Evolutionary conservation across 1,140 invertebrate species (phyloP).

Genomic region (Drosophila navojoa): DNA sequence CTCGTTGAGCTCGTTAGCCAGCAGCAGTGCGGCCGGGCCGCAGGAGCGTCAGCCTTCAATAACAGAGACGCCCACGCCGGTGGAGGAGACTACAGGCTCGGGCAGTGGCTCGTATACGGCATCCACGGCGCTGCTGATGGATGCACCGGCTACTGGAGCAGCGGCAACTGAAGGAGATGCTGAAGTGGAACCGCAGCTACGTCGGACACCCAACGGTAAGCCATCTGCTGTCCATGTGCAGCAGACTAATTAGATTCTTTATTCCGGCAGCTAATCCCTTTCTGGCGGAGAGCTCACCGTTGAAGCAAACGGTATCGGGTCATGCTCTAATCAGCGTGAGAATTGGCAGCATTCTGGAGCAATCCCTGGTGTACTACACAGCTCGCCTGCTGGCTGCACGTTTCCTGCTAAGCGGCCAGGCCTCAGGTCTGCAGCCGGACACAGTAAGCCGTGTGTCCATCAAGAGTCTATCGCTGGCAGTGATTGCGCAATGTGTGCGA

Average conservation of each 20-base stretch:
- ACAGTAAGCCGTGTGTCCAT: slow-evolving; percentile 90
- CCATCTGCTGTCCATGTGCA: slow-evolving; percentile 4
- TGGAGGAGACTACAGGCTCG: slow-evolving; percentile 59
- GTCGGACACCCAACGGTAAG: slow-evolving; percentile 70
- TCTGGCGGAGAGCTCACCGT: slow-evolving; percentile 61
- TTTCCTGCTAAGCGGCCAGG: slow-evolving; percentile 88
- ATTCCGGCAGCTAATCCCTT: slow-evolving; percentile 72
- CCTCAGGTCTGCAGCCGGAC: slow-evolving; percentile 87
- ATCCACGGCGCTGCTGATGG: slow-evolving; percentile 71
- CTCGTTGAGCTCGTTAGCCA: slow-evolving; percentile 72
- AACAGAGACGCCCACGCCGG: slow-evolving; percentile 61
- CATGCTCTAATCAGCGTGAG: slow-evolving; percentile 63
- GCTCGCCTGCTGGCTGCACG: slow-evolving; percentile 71
- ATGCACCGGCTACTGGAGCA: slow-evolving; percentile 39
- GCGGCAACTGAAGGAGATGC: slow-evolving; percentile 3
- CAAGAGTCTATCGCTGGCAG: slow-evolving; percentile 90
- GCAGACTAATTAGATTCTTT: slow-evolving; percentile 59
- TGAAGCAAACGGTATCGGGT: slow-evolving; percentile 57
- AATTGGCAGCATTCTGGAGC: slow-evolving; percentile 79
- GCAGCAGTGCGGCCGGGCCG: slow-evolving; percentile 49
- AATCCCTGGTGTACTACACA: slow-evolving; percentile 73
- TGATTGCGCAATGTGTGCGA: slow-evolving; percentile 87
- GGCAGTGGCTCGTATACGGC: slow-evolving; percentile 67
- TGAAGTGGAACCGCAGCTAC: slow-evolving; percentile 45
- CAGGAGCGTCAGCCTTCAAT: slow-evolving; percentile 60